A percentile compares a stretch with the other conserved stretches of the same genome.
Conservation (phyloP, 2,113 vertebrate species). For the Panthera leo region DNA sequence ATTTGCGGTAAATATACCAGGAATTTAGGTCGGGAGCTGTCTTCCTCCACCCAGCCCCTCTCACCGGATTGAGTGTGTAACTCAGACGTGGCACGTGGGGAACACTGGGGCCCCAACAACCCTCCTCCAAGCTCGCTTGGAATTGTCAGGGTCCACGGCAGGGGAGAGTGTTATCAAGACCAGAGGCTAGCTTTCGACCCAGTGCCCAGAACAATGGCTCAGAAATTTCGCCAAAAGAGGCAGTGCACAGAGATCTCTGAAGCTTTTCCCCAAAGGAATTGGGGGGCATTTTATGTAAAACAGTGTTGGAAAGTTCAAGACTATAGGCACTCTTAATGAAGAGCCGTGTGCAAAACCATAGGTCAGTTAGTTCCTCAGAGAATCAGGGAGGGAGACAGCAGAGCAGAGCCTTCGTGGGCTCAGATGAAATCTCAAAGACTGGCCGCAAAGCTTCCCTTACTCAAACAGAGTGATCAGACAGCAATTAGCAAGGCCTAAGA, state of each 20-base stretch:
- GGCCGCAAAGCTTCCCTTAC: background rate
- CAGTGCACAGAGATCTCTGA: background rate
- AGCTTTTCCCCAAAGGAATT: background rate
- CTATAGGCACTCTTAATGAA: background rate
- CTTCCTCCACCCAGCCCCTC: background rate
- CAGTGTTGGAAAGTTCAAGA: background rate
- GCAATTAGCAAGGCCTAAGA: background rate
- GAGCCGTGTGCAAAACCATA: background rate
- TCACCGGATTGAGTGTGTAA: background rate
- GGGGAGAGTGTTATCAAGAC: background rate
- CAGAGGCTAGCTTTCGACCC: background rate
- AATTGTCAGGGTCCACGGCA: background rate
- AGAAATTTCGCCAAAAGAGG: background rate
- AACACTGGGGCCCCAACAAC: rapidly evolving
- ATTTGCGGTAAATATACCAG: background rate
- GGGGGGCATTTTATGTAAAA: background rate
- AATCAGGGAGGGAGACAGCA: background rate
- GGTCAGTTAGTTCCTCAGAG: background rate
- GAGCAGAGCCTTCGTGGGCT: background rate
- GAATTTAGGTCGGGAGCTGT: background rate
- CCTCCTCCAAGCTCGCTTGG: background rate
- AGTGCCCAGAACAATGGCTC: background rate
- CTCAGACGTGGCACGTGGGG: background rate
- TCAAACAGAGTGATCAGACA: background rate
- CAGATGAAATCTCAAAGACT: background rate